Evolutionary conservation across 2,113 vertebrate species (phyloP).

Genomic region (Ptychochromis oligacanthus): DNA sequence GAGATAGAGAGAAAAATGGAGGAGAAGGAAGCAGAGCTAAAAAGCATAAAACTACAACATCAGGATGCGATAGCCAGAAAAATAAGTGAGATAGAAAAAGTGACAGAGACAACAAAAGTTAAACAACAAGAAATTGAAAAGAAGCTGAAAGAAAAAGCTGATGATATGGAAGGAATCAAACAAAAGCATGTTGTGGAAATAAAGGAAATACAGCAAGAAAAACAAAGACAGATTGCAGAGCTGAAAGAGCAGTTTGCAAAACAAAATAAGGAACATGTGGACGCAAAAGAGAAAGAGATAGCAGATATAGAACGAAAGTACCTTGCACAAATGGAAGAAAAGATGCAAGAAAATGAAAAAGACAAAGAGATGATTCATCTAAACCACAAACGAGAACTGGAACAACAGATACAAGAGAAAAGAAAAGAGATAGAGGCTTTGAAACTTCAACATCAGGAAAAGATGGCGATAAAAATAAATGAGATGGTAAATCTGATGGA

Average conservation of each 20-base stretch:
- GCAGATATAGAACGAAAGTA: neutral
- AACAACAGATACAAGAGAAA: conserved; percentile 26
- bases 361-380: conserved; percentile 23
- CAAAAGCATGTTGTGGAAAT: conserved; percentile 13
- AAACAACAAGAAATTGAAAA: conserved; percentile 40
- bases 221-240: conserved; percentile 26
- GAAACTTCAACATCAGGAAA: conserved; percentile 25
- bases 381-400: conserved; percentile 2
- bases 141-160: conserved; percentile 37
- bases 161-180: conserved; percentile 26
- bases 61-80: conserved; percentile 33
- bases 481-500: conserved; percentile 32
- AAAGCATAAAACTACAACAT: conserved; percentile 8
- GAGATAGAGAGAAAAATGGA: conserved; percentile 22
- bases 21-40: conserved; percentile 24
- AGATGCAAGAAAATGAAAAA: conserved; percentile 32
- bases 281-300: conserved; percentile 39
- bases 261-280: conserved; percentile 15
- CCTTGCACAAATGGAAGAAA: neutral
- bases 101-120: neutral
- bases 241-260: conserved; percentile 33
- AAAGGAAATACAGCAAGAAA: conserved; percentile 14
- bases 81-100: conserved; percentile 1
- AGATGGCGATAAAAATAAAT: conserved; percentile 1
- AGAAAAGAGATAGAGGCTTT: conserved; percentile 34